Conservation (phyloP, 2,888 invertebrate species). For the Plagiodera versicolora region DNA sequence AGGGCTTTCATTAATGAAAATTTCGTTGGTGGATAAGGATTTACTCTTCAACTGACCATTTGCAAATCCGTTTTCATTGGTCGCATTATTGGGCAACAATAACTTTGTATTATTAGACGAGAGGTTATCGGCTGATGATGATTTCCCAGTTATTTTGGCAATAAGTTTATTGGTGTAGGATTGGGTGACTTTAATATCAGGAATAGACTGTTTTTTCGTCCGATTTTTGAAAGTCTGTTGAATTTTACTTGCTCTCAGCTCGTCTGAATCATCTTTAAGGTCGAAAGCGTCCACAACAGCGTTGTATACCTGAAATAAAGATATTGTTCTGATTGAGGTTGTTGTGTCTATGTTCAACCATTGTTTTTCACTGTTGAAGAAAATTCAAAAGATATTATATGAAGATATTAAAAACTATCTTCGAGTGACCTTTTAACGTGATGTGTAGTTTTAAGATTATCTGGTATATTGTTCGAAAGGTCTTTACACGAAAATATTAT, state of each 20-base stretch:
- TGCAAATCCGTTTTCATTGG: conserved; percentile 15
- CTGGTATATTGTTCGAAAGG: too few species aligned
- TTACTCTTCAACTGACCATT: conserved; percentile 46
- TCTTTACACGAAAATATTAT: too few species aligned
- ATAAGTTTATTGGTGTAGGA: conserved; percentile 57
- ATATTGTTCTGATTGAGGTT: too few species aligned
- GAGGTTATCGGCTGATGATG: conserved; percentile 58
- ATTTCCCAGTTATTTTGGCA: conserved; percentile 56
- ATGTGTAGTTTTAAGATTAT: too few species aligned
- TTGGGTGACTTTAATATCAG: conserved; percentile 52
- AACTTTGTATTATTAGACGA: conserved; percentile 39
- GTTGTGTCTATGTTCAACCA: too few species aligned
- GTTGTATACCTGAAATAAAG: conserved; percentile 52
- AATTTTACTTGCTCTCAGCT: conserved; percentile 50
- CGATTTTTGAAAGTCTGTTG: conserved; percentile 56
- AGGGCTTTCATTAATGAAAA: conserved; percentile 48
- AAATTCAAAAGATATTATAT: too few species aligned
- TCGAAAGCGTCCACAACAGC: conserved; percentile 58
- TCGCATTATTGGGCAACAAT: conserved; percentile 25
- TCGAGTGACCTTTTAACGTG: too few species aligned
- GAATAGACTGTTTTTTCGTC: conserved; percentile 44
- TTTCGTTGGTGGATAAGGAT: conserved; percentile 57
- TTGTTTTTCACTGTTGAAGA: too few species aligned
- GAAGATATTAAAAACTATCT: too few species aligned
- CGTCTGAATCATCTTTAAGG: conserved; percentile 51